Conservation (phyloP, 2,797 vertebrate genomes). For the Sebastes kiyomatsui region DNA sequence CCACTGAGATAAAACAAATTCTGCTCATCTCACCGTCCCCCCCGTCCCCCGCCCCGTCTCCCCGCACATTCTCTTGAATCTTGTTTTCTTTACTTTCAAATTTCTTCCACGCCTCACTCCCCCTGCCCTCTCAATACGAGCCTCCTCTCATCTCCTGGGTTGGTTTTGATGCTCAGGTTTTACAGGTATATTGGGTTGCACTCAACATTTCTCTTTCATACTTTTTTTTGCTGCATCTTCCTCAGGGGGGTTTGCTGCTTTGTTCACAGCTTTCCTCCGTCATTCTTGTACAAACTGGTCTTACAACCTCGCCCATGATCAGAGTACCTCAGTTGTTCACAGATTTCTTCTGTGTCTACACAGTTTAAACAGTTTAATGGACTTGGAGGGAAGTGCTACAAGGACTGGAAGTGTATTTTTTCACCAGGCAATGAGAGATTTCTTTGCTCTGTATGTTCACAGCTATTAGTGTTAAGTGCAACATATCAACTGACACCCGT, state of each 20-base stretch:
- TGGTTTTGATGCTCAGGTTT: background rate
- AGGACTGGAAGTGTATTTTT: background rate
- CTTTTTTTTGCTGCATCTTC: background rate
- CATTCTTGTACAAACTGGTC: background rate
- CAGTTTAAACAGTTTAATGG: background rate
- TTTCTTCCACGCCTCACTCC: background rate
- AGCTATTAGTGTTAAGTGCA: background rate
- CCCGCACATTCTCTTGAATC: constrained; percentile 6
- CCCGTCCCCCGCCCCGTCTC: background rate
- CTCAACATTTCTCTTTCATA: background rate
- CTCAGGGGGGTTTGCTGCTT: background rate
- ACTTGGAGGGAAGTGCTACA: background rate
- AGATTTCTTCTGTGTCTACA: background rate
- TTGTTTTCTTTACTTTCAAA: constrained; percentile 26
- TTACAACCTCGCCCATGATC: background rate
- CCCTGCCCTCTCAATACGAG: background rate
- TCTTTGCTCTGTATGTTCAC: background rate
- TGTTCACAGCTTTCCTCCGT: background rate
- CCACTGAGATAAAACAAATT: constrained; percentile 25
- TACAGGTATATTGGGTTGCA: background rate
- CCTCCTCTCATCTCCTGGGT: background rate
- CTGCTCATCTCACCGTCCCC: background rate
- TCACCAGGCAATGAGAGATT: background rate
- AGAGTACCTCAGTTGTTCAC: background rate
- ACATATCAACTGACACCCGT: background rate